A percentile compares a stretch with the other conserved stretches of the same genome.
These are phyloP conservation scores for Bombyx huttoni DNA, from an alignment of 2,888 invertebrate species.

Conservation along the genomic window DNA sequence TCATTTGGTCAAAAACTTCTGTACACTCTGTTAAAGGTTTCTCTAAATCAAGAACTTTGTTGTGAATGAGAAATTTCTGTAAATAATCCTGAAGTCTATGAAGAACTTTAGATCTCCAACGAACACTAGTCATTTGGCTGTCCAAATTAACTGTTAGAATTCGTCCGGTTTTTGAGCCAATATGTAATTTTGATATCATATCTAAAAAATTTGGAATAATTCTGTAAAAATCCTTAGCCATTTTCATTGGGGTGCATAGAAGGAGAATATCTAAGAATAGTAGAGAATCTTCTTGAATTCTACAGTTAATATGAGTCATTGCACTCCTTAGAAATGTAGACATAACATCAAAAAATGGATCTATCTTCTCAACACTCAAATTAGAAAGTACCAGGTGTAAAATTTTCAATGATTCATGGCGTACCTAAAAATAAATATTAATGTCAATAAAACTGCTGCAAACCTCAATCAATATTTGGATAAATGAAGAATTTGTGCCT, in stretches of 20 bases:
- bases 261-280: constrained; percentile 84
- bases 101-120: constrained; percentile 85
- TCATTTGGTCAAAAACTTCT: constrained; percentile 26
- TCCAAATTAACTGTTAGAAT: constrained; percentile 79
- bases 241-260: constrained; percentile 74
- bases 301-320: constrained; percentile 88
- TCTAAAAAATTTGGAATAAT: constrained; percentile 86
- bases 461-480: too few species aligned
- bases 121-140: constrained; percentile 80
- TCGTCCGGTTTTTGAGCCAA: constrained; percentile 76
- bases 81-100: constrained; percentile 75
- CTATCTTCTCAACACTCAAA: constrained; percentile 57
- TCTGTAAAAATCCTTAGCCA: constrained; percentile 77
- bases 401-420: constrained; percentile 72
- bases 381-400: constrained; percentile 61
- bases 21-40: constrained; percentile 15
- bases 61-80: constrained; percentile 37
- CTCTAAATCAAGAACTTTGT: constrained; percentile 21
- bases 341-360: constrained; percentile 83
- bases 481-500: too few species aligned
- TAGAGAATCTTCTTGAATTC: constrained; percentile 88
- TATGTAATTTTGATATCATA: constrained; percentile 83
- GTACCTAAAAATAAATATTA: constrained; percentile 41
- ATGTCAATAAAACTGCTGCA: not conserved
- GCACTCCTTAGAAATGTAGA: constrained; percentile 88